Evolutionary conservation across 2,113 vertebrate species (phyloP).

Genomic region (Candoia aspera): DNA sequence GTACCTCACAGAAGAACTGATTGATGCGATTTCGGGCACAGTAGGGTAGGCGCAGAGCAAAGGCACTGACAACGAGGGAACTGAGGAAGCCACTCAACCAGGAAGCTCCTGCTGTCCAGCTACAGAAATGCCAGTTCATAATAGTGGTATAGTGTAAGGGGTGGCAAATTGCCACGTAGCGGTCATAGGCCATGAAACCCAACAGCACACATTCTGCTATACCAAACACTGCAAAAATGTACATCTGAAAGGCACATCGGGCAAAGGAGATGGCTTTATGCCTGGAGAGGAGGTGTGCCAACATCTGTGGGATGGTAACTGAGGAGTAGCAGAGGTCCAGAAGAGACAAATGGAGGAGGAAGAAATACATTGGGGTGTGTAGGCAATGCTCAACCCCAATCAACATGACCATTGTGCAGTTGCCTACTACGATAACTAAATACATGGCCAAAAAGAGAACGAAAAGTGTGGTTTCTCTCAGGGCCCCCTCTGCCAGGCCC

Average conservation of each 20-base stretch:
- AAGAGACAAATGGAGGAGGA: constrained; percentile 63
- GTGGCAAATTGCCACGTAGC: constrained; percentile 19
- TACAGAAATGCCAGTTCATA: constrained; percentile 54
- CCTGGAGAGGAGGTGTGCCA: constrained; percentile 43
- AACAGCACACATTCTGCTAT: constrained; percentile 64
- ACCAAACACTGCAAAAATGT: constrained; percentile 61
- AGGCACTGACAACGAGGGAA: constrained; percentile 43
- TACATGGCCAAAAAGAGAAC: constrained; percentile 53
- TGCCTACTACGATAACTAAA: constrained; percentile 27
- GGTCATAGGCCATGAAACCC: constrained; percentile 64
- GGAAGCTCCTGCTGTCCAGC: background rate
- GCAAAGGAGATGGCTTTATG: constrained; percentile 48
- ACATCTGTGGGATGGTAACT: constrained; percentile 56
- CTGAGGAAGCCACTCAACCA: constrained; percentile 48
- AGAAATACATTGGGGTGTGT: constrained; percentile 65
- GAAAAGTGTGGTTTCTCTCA: constrained; percentile 43
- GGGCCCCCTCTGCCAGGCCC: constrained; percentile 52
- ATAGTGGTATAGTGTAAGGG: constrained; percentile 57
- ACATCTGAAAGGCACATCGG: constrained; percentile 61
- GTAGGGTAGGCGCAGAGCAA: constrained; percentile 46
- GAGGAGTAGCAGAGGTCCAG: constrained; percentile 24
- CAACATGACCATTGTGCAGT: constrained; percentile 49
- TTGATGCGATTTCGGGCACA: constrained; percentile 35
- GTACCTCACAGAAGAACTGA: constrained; percentile 13
- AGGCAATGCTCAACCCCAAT: constrained; percentile 47